Percentiles rank a stretch among this genome's conserved stretches.
These are phyloP conservation scores for Pluvialis apricaria DNA, from an alignment of 2,113 vertebrate genomes.

Conservation along the genomic window DNA sequence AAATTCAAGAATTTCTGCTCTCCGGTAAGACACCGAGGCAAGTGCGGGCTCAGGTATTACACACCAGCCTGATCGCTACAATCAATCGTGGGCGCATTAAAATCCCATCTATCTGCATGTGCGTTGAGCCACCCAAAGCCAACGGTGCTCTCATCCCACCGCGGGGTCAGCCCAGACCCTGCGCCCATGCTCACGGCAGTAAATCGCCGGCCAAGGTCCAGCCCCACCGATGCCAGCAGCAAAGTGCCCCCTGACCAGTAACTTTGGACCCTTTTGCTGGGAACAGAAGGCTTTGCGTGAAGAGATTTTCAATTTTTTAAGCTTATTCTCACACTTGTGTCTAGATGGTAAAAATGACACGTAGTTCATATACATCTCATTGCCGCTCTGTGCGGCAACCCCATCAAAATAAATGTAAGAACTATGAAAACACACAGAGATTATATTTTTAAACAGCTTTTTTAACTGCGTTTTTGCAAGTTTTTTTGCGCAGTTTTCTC, in stretches of 20 bases:
- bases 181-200: background rate
- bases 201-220: background rate
- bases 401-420: background rate
- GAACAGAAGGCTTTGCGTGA: background rate
- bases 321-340: background rate
- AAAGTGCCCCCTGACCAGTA: background rate
- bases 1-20: background rate
- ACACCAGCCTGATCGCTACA: too few species aligned
- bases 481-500: background rate
- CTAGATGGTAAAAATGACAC: background rate
- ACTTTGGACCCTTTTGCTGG: background rate
- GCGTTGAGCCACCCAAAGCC: background rate
- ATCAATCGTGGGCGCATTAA: background rate
- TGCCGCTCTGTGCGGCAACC: background rate
- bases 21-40: accelerated
- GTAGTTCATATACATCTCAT: background rate
- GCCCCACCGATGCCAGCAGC: background rate
- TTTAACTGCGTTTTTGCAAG: background rate
- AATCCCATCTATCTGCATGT: background rate
- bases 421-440: background rate
- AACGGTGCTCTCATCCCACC: background rate
- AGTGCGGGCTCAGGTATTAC: accelerated
- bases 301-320: background rate
- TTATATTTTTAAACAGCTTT: background rate
- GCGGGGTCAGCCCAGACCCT: too few species aligned